Base-by-base conservation (phyloP, 2,113 vertebrate species). In the Aspidoscelis tigris region DNA sequence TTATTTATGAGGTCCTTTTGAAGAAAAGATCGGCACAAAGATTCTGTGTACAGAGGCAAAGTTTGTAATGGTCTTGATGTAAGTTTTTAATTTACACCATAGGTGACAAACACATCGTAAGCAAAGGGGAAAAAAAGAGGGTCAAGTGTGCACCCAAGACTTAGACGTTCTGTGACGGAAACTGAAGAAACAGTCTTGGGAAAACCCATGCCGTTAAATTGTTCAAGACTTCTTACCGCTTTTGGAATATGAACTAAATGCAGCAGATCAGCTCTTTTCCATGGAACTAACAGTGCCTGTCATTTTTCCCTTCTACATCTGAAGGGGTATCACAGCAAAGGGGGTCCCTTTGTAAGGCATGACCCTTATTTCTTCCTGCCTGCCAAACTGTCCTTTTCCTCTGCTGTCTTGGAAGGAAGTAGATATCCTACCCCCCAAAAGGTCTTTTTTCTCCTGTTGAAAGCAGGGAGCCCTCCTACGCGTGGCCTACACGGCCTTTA, bases 1-100 rank as follows among this genome's bases (percentile, higher is more conserved):
- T 95, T 93, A 96, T 97, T 96, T 97, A 96, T 96, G 95, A 95
- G 94, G 93, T 87, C 93, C 91, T 90, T 95, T 94, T 93, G 95
- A 94, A 96, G 95, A 96, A 92, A 92, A 94, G 58, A 94, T 93
- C 95, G 94, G 94, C 95, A 96, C 95, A 96, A 95, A 95, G 86
- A 88, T 95, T 96, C 93, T 92, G 92, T 93, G 92, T 93, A 89
- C 90, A 93, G 91, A 91, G 92, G 95, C 95, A 95, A 95, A 94
- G 87, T 95, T 94, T 91, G 88, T 95, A 92, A 91, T 93, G 50
- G 94, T 95, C 93, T 94, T 95, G 94, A 88, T 88, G 90, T 94
- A 95, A 93, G 87, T 91, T 90, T 94, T 93, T 93, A 95, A 93
- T 94, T 94, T 93, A 94, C 94, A 95, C 89, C 93, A 78, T 92